Evolutionary conservation across 2,797 vertebrate species (phyloP).

Genomic region (Pseudomugil tenellus): DNA sequence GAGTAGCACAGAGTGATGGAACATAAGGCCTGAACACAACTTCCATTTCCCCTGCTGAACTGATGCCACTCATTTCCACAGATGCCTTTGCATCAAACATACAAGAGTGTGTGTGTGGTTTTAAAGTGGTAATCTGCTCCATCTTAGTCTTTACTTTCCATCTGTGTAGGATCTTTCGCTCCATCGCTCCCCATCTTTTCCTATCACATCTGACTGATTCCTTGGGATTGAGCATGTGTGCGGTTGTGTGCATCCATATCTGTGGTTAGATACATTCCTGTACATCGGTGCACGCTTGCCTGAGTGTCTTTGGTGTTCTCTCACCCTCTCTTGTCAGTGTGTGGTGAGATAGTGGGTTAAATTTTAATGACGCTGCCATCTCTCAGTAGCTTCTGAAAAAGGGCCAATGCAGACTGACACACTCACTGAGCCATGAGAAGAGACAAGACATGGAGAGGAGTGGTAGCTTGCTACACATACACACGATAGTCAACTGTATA

Average conservation of each 20-base stretch:
- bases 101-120: slow-evolving; percentile 39
- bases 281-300: slow-evolving; percentile 55
- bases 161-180: slow-evolving; percentile 72
- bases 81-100: slow-evolving; percentile 28
- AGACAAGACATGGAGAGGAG: slow-evolving; percentile 67
- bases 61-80: slow-evolving; percentile 67
- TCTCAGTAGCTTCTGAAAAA: slow-evolving; percentile 74
- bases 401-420: slow-evolving; percentile 78
- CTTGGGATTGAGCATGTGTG: slow-evolving; percentile 37
- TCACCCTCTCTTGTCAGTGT: slow-evolving; percentile 60
- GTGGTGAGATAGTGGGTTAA: slow-evolving; percentile 79
- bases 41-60: slow-evolving; percentile 59
- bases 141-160: slow-evolving; percentile 73
- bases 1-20: slow-evolving; percentile 35
- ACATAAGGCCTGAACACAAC: slow-evolving; percentile 38
- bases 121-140: slow-evolving; percentile 65
- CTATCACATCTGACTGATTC: slow-evolving; percentile 69
- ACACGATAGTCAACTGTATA: slow-evolving; percentile 46
- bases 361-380: slow-evolving; percentile 85
- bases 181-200: slow-evolving; percentile 66
- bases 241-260: slow-evolving; percentile 36
- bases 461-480: slow-evolving; percentile 59
- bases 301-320: slow-evolving; percentile 57
- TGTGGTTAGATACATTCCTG: slow-evolving; percentile 59
- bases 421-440: slow-evolving; percentile 77